Conservation (phyloP, 1,140 invertebrate genomes). For the Bombus balteatus region DNA sequence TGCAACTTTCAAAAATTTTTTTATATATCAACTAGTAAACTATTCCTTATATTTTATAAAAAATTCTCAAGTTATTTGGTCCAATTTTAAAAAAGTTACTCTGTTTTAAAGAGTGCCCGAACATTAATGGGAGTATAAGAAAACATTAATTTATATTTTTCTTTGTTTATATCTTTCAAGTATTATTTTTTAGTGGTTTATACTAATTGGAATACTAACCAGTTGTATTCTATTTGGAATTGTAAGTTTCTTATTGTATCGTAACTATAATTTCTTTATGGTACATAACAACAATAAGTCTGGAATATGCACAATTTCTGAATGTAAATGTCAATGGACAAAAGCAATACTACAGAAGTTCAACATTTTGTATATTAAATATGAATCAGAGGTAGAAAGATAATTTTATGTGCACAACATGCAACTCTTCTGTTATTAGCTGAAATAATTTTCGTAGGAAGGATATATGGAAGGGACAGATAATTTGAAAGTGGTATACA, state of each 20-base stretch:
- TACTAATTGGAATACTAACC: conserved; percentile 38
- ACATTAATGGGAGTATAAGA: too few species aligned
- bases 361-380: conserved; percentile 81
- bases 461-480: conserved; percentile 73
- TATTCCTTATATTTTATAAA: too few species aligned
- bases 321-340: conserved; percentile 54
- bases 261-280: conserved; percentile 12
- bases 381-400: conserved; percentile 81
- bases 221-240: conserved; percentile 35
- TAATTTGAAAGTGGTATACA: conserved; percentile 84
- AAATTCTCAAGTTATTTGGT: too few species aligned
- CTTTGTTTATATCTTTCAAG: background rate
- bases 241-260: conserved; percentile 20
- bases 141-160: too few species aligned
- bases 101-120: too few species aligned
- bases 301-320: conserved; percentile 37
- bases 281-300: conserved; percentile 18
- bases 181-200: conserved; percentile 45
- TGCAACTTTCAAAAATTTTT: too few species aligned
- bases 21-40: too few species aligned
- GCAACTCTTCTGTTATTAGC: background rate
- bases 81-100: too few species aligned
- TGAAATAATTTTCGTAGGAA: conserved; percentile 65
- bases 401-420: conserved; percentile 4
- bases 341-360: conserved; percentile 69